Percentiles rank a stretch among this genome's conserved stretches.
phyloP scores from a whole-genome alignment of 2,113 vertebrate genomes.

The Scytalopus superciliaris region DNA sequence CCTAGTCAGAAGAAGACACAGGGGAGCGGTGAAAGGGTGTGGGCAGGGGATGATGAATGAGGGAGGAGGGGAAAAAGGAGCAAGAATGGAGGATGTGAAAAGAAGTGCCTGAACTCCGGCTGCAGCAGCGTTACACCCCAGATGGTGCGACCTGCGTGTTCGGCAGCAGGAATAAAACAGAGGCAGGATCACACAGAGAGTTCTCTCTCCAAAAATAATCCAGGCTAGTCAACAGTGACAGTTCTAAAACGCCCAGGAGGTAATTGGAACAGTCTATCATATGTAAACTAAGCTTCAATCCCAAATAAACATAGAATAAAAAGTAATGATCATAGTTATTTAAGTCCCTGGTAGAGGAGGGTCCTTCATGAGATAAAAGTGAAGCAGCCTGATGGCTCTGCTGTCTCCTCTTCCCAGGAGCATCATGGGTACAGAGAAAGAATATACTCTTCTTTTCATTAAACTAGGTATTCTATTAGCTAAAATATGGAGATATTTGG shows the following conservation, averaged over 20 bases:
- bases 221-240: background rate
- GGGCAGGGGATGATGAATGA: conserved; percentile 31
- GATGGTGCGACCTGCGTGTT: conserved; percentile 17
- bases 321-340: background rate
- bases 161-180: background rate
- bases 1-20: background rate
- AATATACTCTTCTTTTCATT: conserved; percentile 33
- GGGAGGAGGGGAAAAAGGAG: background rate
- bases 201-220: background rate
- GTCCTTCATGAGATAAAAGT: background rate
- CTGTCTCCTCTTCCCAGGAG: background rate
- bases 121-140: background rate
- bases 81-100: conserved; percentile 8
- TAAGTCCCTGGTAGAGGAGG: background rate
- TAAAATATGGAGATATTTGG: conserved; percentile 2
- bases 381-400: background rate
- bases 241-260: background rate
- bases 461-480: conserved; percentile 69
- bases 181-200: background rate
- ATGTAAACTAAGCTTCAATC: background rate
- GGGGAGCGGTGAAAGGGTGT: background rate
- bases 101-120: conserved; percentile 19
- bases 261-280: background rate
- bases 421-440: background rate
- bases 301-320: background rate